Percentiles rank a stretch among this genome's conserved stretches.
Conservation (phyloP, 2,888 invertebrate species). For the Hemithea aestivaria region DNA sequence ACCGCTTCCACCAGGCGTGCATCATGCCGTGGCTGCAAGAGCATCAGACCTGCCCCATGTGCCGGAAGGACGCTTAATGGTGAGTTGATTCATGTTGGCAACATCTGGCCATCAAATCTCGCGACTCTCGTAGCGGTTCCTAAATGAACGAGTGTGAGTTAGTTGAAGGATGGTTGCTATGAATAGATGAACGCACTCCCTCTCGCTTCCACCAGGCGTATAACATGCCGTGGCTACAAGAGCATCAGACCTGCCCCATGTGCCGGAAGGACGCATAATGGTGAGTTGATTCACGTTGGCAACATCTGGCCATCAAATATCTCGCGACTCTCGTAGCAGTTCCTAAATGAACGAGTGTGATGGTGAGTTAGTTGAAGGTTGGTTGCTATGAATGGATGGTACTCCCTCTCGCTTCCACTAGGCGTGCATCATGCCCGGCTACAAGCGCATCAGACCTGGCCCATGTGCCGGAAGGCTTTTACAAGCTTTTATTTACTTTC, state of each 20-base stretch:
- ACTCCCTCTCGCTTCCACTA: constrained; percentile 68
- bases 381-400: no score
- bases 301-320: not conserved
- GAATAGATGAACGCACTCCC: no score
- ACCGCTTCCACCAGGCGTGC: constrained; percentile 64
- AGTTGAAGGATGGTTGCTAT: no score
- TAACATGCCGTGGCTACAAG: constrained; percentile 64
- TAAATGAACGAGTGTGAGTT: no score
- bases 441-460: constrained; percentile 62
- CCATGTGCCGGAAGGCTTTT: constrained; percentile 64
- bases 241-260: constrained; percentile 65
- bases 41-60: constrained; percentile 66
- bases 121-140: no score
- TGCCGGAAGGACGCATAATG: constrained; percentile 55
- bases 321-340: no score
- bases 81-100: constrained; percentile 1
- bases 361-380: no score
- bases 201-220: constrained; percentile 64
- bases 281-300: constrained; percentile 5
- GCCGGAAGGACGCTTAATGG: constrained; percentile 51
- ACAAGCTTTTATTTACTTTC: no score
- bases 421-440: constrained; percentile 66
- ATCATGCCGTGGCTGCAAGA: constrained; percentile 65
- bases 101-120: not conserved
- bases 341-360: no score